phyloP scores from a whole-genome alignment of 2,888 invertebrate species.

The Agrotis ipsilon region DNA sequence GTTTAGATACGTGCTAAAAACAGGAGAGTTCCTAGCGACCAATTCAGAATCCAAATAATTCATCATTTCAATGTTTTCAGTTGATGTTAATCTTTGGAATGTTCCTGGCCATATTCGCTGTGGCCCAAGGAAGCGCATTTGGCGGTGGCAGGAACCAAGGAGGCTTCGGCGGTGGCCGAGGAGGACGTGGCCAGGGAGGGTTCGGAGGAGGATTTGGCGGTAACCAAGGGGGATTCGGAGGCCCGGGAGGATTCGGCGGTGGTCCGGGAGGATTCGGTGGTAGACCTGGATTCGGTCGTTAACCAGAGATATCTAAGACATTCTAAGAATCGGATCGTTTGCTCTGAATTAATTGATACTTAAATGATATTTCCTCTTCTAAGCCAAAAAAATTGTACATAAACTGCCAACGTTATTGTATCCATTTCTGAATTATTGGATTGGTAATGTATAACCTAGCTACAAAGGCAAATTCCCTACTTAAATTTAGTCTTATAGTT shows the following conservation, averaged over 20 bases:
- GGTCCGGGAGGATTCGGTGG: slow-evolving; percentile 13
- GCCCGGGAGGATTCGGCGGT: slow-evolving; percentile 12
- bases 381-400: background rate
- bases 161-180: slow-evolving; percentile 8
- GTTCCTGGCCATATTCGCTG: slow-evolving; percentile 61
- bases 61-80: slow-evolving; percentile 57
- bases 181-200: slow-evolving; percentile 13
- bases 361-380: background rate
- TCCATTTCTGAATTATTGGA: background rate
- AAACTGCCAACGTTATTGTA: no score
- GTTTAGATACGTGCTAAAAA: no score
- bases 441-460: background rate
- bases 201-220: slow-evolving; percentile 7
- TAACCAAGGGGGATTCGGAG: background rate
- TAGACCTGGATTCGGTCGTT: background rate
- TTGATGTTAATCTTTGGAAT: slow-evolving; percentile 63
- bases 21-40: no score
- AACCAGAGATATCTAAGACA: background rate
- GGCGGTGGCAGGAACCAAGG: background rate
- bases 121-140: no score
- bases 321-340: background rate
- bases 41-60: no score
- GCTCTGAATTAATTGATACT: background rate
- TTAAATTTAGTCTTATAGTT: no score
- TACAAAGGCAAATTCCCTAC: background rate